Conservation (phyloP, 2,888 invertebrate species). For the Melanophora roralis region DNA sequence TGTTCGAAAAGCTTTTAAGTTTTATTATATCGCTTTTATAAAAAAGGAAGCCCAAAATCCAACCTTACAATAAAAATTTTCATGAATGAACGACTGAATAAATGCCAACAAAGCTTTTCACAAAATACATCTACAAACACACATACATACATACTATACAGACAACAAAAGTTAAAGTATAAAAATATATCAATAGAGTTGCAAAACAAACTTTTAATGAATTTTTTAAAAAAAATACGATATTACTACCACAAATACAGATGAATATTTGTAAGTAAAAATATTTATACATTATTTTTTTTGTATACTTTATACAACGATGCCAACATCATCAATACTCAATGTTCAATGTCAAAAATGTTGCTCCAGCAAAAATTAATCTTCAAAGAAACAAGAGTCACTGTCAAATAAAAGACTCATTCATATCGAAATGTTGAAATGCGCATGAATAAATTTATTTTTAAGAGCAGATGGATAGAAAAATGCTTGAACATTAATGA, state of each 20-base stretch:
- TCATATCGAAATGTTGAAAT: slow-evolving; percentile 15
- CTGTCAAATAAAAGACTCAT: slow-evolving; percentile 41
- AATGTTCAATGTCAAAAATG: slow-evolving; percentile 18
- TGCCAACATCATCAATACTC: background rate
- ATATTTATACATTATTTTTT: no score
- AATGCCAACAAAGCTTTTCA: slow-evolving; percentile 64
- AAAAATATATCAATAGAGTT: background rate
- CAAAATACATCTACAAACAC: background rate
- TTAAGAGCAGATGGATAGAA: background rate
- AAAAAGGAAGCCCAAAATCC: slow-evolving; percentile 38
- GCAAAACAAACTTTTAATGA: slow-evolving; percentile 15
- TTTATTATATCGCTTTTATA: background rate
- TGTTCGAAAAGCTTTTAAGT: slow-evolving; percentile 24
- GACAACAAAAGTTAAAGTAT: background rate
- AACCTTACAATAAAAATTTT: slow-evolving; percentile 62
- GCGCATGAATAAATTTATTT: slow-evolving; percentile 43
- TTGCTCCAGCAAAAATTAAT: background rate
- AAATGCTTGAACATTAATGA: slow-evolving; percentile 38
- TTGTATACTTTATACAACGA: background rate
- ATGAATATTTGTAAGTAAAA: no score
- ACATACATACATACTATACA: background rate
- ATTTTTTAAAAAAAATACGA: background rate
- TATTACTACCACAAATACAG: slow-evolving; percentile 25
- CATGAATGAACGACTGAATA: slow-evolving; percentile 70
- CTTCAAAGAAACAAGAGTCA: background rate